A percentile compares a stretch with the other conserved stretches of the same genome.
Conservation (phyloP, 2,888 invertebrate species). For the Orgyia antiqua region DNA sequence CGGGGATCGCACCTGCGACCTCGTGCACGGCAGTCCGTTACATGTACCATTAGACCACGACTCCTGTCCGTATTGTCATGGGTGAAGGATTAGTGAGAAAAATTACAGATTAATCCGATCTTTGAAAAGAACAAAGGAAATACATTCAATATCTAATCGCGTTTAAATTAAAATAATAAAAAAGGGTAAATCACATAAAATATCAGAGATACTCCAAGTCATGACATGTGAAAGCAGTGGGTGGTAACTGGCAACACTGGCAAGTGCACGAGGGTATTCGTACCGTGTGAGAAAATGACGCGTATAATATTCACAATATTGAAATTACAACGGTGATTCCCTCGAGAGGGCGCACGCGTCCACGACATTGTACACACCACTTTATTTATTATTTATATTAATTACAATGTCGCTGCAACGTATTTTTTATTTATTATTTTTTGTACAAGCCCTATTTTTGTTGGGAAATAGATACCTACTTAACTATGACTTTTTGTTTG, state of each 20-base stretch:
- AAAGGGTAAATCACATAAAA: conserved; percentile 8
- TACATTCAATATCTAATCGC: too few species aligned
- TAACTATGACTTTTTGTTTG: too few species aligned
- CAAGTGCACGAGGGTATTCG: conserved; percentile 32
- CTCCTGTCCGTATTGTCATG: too few species aligned
- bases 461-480: too few species aligned
- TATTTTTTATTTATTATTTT: conserved; percentile 34
- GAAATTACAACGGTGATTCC: conserved; percentile 43
- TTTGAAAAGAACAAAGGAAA: too few species aligned
- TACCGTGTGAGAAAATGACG: conserved; percentile 60
- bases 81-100: too few species aligned
- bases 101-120: too few species aligned
- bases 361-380: conserved; percentile 29
- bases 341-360: conserved; percentile 41
- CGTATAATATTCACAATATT: conserved; percentile 64
- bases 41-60: too few species aligned
- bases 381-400: conserved; percentile 69
- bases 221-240: conserved; percentile 27
- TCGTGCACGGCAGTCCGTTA: too few species aligned
- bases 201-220: conserved; percentile 14
- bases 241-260: conserved; percentile 29
- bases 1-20: too few species aligned
- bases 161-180: too few species aligned
- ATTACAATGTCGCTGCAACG: conserved; percentile 45
- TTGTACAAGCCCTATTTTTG: too few species aligned